Percentiles rank a stretch among this genome's conserved stretches.
phyloP scores from a whole-genome alignment of 2,888 invertebrate genomes.

The Morinoia aosen region DNA sequence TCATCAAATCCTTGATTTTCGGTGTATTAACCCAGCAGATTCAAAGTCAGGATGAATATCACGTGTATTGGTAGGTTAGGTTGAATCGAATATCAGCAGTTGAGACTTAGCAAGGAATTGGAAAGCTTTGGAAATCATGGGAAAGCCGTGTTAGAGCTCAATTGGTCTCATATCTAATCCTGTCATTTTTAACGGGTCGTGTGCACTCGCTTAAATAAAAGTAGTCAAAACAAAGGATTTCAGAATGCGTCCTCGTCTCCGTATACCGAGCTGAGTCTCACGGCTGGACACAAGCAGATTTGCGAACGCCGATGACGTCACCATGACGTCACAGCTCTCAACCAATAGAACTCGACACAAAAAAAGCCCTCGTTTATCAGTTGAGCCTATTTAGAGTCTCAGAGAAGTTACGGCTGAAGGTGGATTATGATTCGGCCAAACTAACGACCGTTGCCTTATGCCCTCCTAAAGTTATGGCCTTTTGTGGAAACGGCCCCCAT shows the following conservation, averaged over 20 bases:
- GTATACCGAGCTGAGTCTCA: not conserved
- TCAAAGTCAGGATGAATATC: too few relatives aligned
- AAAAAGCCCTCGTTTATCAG: constrained; percentile 3
- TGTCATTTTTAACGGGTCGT: too few relatives aligned
- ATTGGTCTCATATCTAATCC: too few relatives aligned
- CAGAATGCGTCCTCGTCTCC: not conserved
- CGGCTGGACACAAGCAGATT: not conserved
- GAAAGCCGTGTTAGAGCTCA: too few relatives aligned
- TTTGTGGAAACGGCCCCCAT: constrained; percentile 6
- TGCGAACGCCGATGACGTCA: not conserved
- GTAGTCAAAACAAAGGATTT: not conserved
- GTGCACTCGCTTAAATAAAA: too few relatives aligned
- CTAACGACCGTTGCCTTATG: constrained; percentile 25
- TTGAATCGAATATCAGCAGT: too few relatives aligned
- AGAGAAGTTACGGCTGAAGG: constrained; percentile 8
- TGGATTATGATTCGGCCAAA: constrained; percentile 25
- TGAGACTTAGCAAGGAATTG: too few relatives aligned
- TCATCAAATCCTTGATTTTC: too few relatives aligned
- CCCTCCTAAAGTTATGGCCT: not conserved
- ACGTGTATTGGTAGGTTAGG: too few relatives aligned
- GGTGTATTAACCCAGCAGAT: too few relatives aligned
- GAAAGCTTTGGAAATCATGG: too few relatives aligned
- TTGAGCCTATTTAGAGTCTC: constrained; percentile 10
- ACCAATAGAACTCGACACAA: constrained; percentile 10
- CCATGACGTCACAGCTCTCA: not conserved